Conservation (phyloP, 2,113 vertebrate genomes). For the Poeciliopsis turrubarensis region DNA sequence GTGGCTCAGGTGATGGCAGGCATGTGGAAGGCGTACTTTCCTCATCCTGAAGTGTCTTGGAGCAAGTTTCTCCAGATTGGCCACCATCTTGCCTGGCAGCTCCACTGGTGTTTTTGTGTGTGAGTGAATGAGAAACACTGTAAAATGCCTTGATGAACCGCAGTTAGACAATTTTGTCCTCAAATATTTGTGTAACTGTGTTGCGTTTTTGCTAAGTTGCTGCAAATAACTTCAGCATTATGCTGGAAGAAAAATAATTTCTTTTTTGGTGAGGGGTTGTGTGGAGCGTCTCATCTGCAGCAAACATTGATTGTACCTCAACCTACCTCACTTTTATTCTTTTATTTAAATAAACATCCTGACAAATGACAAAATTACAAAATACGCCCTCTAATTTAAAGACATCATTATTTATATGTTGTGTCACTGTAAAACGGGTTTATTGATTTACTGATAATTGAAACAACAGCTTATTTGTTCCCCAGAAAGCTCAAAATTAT, state of each 20-base stretch:
- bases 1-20: background rate
- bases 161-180: too few species aligned
- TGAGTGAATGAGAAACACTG: background rate
- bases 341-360: background rate
- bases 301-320: background rate
- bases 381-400: too few species aligned
- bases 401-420: too few species aligned
- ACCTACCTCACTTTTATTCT: background rate
- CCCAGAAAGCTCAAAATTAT: too few species aligned
- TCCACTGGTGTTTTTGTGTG: background rate
- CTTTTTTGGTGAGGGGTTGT: background rate
- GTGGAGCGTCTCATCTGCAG: background rate
- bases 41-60: background rate
- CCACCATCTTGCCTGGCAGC: background rate
- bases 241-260: background rate
- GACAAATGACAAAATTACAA: background rate
- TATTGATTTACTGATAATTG: too few species aligned
- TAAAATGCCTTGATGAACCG: background rate
- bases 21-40: too few species aligned
- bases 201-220: background rate
- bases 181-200: background rate
- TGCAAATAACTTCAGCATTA: background rate
- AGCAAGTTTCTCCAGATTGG: background rate
- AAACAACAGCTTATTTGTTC: too few species aligned
- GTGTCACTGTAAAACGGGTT: too few species aligned